Evolutionary conservation across 2,888 invertebrate genomes (phyloP), one percentile per base, ranked within the genome.

Genomic region (Pristionchus maxplancki): DNA sequence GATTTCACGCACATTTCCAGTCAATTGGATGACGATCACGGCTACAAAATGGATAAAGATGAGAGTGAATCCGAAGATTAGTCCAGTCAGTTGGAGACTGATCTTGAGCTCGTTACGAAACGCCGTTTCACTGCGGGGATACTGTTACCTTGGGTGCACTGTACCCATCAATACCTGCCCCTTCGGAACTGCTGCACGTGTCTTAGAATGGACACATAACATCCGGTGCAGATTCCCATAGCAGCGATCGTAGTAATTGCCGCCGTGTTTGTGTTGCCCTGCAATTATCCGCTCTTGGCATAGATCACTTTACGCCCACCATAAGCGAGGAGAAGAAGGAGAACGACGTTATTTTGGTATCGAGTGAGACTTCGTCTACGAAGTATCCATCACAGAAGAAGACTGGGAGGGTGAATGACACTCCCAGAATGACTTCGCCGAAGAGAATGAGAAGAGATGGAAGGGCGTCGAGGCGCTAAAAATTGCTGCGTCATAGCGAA

Each of bases 311-410:
- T 13, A 6, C 28, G n/a, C 0, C 2, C 48, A 82, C 82, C 34
- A 37, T 58, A 34, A 82, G 82, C 31, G 82, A 82, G n/a, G n/a
- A n/a, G n/a, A n/a, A n/a, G n/a, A n/a, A n/a, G n/a, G n/a, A n/a
- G 53, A 82, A 82, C 2, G 20, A 24, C 3, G 34, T 53, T 34
- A 82, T 53, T 11, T 82, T 82, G 2, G 82, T 82, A 17, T 31
- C 6, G 13, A 82, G 82, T 24, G 53, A 20, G 20, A 53, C 82
- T 24, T 82, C 53, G 34, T 82, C 82, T 15, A 44, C 53, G 53
- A 82, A 82, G 34, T 82, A 53, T 17, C 82, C 82, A 40, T 50
- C 50, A 53, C 82, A 82, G 53, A 82, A 50, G 82, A 82, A 82
- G 20, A 82, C 82, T 20, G 82, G 82, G 13, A 31, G 17, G 6